phyloP scores from a whole-genome alignment of 1,140 invertebrate species.

The Drosophila virilis region DNA sequence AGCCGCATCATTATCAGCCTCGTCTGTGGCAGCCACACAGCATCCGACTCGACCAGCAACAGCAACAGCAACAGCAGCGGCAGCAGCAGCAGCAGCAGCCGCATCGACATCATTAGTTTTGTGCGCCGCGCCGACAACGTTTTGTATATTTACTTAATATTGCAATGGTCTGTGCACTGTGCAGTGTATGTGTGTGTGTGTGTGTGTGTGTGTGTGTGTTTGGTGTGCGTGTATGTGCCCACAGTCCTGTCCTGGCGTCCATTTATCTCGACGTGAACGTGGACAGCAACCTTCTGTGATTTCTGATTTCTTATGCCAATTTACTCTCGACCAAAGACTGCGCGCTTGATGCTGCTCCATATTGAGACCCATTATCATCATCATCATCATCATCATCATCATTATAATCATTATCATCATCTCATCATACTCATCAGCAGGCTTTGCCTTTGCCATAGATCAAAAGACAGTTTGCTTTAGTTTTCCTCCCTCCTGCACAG shows the following conservation, averaged over 20 bases:
- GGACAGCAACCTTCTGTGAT: conserved; percentile 75
- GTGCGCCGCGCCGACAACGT: conserved; percentile 81
- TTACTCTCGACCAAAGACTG: conserved; percentile 51
- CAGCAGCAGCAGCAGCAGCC: conserved; percentile 41
- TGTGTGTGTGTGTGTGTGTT: conserved; percentile 17
- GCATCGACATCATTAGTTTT: conserved; percentile 82
- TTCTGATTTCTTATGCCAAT: conserved; percentile 83
- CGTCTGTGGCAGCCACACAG: conserved; percentile 20
- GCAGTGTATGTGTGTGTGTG: conserved; percentile 10
- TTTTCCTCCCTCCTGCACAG: conserved; percentile 41
- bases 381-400: conserved; percentile 49
- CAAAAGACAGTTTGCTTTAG: conserved; percentile 83
- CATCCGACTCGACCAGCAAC: conserved; percentile 2
- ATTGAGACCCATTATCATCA: conserved; percentile 55
- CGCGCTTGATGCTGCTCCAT: conserved; percentile 52
- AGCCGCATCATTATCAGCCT: conserved; percentile 23
- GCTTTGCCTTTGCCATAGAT: conserved; percentile 64
- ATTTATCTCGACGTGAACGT: conserved; percentile 54
- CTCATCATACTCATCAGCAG: conserved; percentile 13
- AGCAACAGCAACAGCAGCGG: conserved; percentile 29
- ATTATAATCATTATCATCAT: conserved; percentile 35
- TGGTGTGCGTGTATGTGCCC: conserved; percentile 7
- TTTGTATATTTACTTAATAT: conserved; percentile 83
- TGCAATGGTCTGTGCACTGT: conserved; percentile 61
- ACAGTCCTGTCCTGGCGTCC: conserved; percentile 26